Evolutionary conservation across 2,113 vertebrate genomes (phyloP).

Genomic region (Neotragus moschatus): DNA sequence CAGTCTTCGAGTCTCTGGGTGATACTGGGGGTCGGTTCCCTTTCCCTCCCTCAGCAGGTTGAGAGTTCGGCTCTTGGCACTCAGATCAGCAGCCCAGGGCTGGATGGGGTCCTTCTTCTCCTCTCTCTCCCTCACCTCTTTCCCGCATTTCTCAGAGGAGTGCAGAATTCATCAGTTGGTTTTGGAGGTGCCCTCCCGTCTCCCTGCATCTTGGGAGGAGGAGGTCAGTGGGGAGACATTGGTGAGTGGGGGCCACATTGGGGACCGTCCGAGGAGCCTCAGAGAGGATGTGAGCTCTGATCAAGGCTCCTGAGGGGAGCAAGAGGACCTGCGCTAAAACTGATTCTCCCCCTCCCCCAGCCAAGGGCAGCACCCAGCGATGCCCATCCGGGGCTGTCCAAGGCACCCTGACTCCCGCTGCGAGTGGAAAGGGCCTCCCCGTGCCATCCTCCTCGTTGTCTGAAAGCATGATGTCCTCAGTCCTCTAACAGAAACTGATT

Average conservation of each 20-base stretch:
- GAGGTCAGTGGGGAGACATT: not conserved
- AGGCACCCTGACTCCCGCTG: fast-evolving
- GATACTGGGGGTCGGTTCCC: not conserved
- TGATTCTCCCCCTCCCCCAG: not conserved
- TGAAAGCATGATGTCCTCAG: slow-evolving; percentile 64
- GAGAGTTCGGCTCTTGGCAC: not conserved
- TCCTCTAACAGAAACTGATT: slow-evolving; percentile 64
- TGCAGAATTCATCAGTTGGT: not conserved
- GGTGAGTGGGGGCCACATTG: not conserved
- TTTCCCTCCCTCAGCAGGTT: fast-evolving
- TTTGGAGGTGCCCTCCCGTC: not conserved
- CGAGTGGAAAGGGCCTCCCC: not conserved
- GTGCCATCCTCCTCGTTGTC: slow-evolving; percentile 80
- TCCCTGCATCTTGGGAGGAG: not conserved
- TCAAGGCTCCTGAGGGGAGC: not conserved
- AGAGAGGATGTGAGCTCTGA: not conserved
- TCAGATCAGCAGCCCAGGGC: not conserved
- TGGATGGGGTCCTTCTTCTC: no score
- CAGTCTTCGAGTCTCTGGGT: not conserved
- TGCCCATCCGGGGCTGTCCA: not conserved
- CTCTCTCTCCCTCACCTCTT: not conserved
- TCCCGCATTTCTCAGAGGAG: not conserved
- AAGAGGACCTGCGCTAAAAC: not conserved
- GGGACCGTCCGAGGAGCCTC: not conserved
- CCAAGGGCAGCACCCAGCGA: not conserved